Base-by-base conservation (phyloP, 2,113 vertebrate genomes). In the Tricholaema leucomelas region DNA sequence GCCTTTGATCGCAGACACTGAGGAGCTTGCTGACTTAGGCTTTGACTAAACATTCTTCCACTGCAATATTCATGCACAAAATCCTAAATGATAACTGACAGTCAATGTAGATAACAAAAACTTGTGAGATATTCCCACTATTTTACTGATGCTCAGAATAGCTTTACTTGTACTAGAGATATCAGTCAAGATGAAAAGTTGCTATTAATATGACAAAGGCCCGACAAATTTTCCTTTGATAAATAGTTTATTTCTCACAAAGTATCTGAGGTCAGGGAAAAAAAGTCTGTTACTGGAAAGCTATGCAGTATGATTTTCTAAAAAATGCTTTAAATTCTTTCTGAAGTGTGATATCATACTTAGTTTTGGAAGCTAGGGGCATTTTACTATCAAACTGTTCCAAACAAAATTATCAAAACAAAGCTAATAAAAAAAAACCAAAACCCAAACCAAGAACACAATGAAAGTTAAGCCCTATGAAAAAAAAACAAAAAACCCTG, bases 1-100 rank as follows among this genome's bases (percentile, higher is more conserved):
- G 96, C 61, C 96, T 98, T 97, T 98, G 97, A 98, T 97, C 91
- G 92, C 33, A 96, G 95, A 91, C 93, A 84, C 35, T 69, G 91
- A 97, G 92, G 85, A 96, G 92, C 93, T 94, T 93, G 94, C 55
- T 74, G 90, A 95, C 94, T 93, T 94, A 85, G 89, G 94, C 87
- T 96, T 71, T 96, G 95, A 96, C 90, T 95, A 96, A 96, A 97
- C 94, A 93, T 90, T 97, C 92, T 88, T 97, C 77, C 81, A 91
- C 67, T 90, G 50, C 85, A 95, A 94, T 96, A 95, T 95, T 93
- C 95, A 93, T 91, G 95, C 87, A 91, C 65, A 97, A 94, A 95
- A 70, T 58, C 85, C 80, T 88, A 96, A 96, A 96, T 95, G 90
- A 95, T 95, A 96, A 97, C 11, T 94, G 97, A 97, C 96, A 97